Percentiles rank a stretch among this genome's conserved stretches.
These are phyloP conservation scores for Ia io DNA, from an alignment of 2,113 vertebrate genomes.

Conservation along the genomic window DNA sequence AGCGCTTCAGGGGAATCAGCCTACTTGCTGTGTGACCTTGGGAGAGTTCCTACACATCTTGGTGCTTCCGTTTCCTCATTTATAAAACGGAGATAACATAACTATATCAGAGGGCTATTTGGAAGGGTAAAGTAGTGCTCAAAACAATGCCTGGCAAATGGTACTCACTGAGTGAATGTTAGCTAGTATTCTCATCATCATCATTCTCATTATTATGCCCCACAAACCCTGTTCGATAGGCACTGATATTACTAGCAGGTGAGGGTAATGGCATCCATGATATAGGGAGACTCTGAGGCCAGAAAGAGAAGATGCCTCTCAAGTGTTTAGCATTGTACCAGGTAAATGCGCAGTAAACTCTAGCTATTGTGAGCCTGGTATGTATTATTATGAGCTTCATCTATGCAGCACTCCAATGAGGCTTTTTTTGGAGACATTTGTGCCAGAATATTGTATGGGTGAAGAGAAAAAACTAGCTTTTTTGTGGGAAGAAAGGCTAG, in stretches of 20 bases:
- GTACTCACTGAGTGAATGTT: neutral
- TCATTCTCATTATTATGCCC: neutral
- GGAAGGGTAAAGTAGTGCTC: neutral
- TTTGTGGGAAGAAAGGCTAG: neutral
- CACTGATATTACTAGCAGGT: neutral
- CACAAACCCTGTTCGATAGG: neutral
- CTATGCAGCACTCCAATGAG: neutral
- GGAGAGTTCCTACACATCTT: neutral
- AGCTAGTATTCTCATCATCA: neutral
- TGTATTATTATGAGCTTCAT: neutral
- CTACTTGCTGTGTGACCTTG: neutral
- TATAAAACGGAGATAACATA: neutral
- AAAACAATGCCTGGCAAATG: neutral
- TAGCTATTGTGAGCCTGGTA: neutral
- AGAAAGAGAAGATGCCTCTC: neutral
- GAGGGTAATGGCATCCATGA: neutral
- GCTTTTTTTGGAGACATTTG: neutral
- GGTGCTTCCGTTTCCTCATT: neutral
- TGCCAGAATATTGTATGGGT: neutral
- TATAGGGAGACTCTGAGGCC: neutral
- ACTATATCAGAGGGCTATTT: neutral
- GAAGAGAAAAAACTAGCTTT: neutral
- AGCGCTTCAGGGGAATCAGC: neutral
- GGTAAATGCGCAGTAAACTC: neutral
- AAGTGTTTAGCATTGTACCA: neutral